Conservation (phyloP, 1,140 invertebrate species). For the Aleiodes sp. region DNA sequence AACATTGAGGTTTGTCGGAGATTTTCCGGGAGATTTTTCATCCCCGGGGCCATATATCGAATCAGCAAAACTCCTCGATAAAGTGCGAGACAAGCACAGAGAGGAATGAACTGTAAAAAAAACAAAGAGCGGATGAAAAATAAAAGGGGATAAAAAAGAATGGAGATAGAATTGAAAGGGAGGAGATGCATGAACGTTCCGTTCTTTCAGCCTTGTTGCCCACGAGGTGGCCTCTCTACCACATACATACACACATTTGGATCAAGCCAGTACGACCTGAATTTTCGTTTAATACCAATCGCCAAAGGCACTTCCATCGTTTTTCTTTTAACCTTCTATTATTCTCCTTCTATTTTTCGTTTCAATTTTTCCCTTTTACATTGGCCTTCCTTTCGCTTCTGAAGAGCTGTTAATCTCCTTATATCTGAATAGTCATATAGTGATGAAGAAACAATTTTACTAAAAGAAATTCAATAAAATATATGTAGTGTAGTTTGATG, state of each 20-base stretch:
- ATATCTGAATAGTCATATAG: no score
- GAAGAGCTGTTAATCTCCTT: background rate
- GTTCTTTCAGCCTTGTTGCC: slow-evolving; percentile 14
- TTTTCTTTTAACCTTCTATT: background rate
- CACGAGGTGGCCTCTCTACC: background rate
- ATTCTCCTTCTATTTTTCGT: background rate
- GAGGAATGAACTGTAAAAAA: background rate
- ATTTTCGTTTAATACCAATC: slow-evolving; percentile 27
- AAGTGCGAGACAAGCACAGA: background rate
- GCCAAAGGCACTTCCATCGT: background rate
- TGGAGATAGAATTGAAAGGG: slow-evolving; percentile 14
- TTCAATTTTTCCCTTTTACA: background rate
- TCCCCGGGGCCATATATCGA: no score
- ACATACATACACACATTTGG: background rate
- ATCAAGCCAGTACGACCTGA: slow-evolving; percentile 22
- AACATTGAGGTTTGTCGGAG: no score
- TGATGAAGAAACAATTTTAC: no score
- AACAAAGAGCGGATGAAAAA: background rate
- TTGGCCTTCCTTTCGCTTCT: background rate
- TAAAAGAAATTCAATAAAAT: no score
- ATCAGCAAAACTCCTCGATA: no score
- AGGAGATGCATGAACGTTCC: background rate
- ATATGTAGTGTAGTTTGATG: no score
- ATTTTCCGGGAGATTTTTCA: no score
- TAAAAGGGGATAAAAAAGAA: background rate